Evolutionary conservation across 2,113 vertebrate genomes (phyloP).

Genomic region (Beaufortia kweichowensis): DNA sequence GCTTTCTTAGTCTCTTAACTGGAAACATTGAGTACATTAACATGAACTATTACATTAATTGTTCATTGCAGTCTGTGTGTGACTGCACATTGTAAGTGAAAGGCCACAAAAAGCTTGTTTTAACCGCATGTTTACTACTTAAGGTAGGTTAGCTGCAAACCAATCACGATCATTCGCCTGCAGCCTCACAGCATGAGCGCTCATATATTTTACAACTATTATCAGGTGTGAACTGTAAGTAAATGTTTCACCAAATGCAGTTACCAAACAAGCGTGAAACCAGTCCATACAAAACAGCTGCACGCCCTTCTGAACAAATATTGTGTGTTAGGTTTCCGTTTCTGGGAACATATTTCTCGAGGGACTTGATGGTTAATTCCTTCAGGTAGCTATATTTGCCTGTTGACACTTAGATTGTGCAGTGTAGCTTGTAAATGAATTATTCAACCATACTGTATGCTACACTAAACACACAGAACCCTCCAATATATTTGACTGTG

Average conservation of each 20-base stretch:
- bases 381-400: not conserved
- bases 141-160: slow-evolving; percentile 22
- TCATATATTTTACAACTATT: slow-evolving; percentile 6
- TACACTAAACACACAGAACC: not conserved
- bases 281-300: not conserved
- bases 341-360: not conserved
- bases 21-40: too few relatives aligned
- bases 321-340: not conserved
- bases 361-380: not conserved
- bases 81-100: too few relatives aligned
- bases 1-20: too few relatives aligned
- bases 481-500: not conserved
- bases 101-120: not conserved
- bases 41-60: too few relatives aligned
- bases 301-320: not conserved
- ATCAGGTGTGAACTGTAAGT: not conserved
- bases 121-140: not conserved
- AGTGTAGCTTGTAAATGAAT: not conserved
- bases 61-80: too few relatives aligned
- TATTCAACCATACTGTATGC: not conserved
- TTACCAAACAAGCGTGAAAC: not conserved
- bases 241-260: slow-evolving; percentile 25
- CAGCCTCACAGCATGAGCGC: not conserved
- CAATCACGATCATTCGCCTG: slow-evolving; percentile 37
- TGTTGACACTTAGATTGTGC: not conserved